Evolutionary conservation across 2,888 invertebrate species (phyloP), one percentile per base, ranked within the genome.

Genomic region (Sycophila texana): DNA sequence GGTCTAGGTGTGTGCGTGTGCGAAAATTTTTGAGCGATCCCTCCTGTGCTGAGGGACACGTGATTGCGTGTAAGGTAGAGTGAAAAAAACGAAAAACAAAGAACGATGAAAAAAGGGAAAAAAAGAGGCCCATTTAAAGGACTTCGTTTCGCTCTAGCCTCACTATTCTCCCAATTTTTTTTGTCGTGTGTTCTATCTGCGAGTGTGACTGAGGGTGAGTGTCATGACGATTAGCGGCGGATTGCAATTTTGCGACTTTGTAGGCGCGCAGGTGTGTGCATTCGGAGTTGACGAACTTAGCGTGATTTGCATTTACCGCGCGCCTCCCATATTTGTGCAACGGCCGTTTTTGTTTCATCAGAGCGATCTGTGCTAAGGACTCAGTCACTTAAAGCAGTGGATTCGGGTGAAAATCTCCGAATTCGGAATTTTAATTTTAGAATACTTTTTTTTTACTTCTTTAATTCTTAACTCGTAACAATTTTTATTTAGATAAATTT

Each of bases 1-100:
- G 65, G 65, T 77, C 51, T 53, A 66, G 65, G 39, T 74, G 74
- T 70, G 75, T 77, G 77, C 53, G 47, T 72, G 63, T 75, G 77
- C 22, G 57, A 72, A 4, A 22, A 63, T 61, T 68, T 26, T 63
- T 66, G 57, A 73, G 26, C 20, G 57, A 73, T 13, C 53, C 53
- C 20, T 51, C 61, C 26, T n/a, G n/a, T 30, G 20, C 20, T 60
- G 63, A 73, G n/a, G 49, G 57, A 61, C 22, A 12, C 10, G 20
- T 30, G 58, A 47, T 61, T 76, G 63, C 70, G 18, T 39, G 68
- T 61, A 22, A 70, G 63, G 61, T 30, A 30, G 30, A 39, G 39
- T 39, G 39, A 53, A 61, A 47, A 61, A 47, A 60, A 47, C 30
- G n/a, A 58, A 26, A 51, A 30, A 55, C 7, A 30, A 47, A 71